A percentile compares a stretch with the other conserved stretches of the same genome.
These are phyloP conservation scores for Drosophila melanica DNA, from an alignment of 1,140 invertebrate genomes.

Conservation along the genomic window DNA sequence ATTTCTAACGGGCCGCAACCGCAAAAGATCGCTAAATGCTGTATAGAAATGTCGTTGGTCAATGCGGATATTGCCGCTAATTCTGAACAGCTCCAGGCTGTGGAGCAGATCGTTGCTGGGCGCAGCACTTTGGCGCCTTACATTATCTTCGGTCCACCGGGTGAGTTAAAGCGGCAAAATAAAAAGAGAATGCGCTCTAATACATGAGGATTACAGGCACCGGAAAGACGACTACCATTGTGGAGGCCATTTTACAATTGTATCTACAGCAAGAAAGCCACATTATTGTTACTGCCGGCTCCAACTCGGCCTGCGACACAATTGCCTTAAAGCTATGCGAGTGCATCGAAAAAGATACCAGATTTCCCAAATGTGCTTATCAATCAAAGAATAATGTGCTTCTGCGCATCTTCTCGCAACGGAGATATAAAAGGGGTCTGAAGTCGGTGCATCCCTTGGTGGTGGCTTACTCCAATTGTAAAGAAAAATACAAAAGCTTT, in stretches of 20 bases:
- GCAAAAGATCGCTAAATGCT: neutral
- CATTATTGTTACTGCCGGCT: constrained; percentile 88
- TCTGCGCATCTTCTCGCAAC: constrained; percentile 18
- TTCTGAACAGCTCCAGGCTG: constrained; percentile 46
- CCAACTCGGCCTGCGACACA: constrained; percentile 90
- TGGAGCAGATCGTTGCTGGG: constrained; percentile 30
- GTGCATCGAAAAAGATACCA: constrained; percentile 68
- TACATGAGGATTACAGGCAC: constrained; percentile 81
- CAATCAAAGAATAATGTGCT: constrained; percentile 5
- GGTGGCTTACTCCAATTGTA: constrained; percentile 34
- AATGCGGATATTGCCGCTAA: constrained; percentile 36
- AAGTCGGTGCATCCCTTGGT: constrained; percentile 7
- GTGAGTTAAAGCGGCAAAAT: constrained; percentile 21
- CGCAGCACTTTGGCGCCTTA: constrained; percentile 37
- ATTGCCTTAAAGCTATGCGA: constrained; percentile 85
- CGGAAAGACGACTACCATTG: constrained; percentile 91
- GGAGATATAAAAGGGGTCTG: neutral
- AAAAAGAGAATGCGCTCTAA: neutral
- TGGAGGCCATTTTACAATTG: constrained; percentile 87
- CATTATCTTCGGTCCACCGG: constrained; percentile 51
- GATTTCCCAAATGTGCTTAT: neutral
- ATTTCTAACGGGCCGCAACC: neutral
- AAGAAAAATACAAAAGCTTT: fast-evolving
- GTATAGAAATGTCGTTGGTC: constrained; percentile 10
- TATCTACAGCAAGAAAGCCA: constrained; percentile 80